A percentile compares a stretch with the other conserved stretches of the same genome.
phyloP scores from a whole-genome alignment of 1,140 invertebrate genomes.

The Drosophila parabipectinata region DNA sequence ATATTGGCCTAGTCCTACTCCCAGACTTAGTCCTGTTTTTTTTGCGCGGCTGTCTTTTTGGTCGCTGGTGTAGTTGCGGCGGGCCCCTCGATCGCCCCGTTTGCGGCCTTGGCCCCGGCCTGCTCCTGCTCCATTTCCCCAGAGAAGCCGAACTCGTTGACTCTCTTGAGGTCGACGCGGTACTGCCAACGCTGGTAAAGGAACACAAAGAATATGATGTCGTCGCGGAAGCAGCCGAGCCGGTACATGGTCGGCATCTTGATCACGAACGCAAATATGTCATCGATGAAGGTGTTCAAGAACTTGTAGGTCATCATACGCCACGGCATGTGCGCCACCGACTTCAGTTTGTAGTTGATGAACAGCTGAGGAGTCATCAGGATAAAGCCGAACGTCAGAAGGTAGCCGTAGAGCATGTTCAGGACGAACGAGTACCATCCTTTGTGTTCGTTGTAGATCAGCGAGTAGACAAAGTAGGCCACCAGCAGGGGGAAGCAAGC shows the following conservation, averaged over 20 bases:
- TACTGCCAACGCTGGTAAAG: constrained; percentile 99
- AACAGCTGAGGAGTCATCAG: constrained; percentile 99
- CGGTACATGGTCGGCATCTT: constrained; percentile 99
- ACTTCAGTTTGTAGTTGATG: constrained; percentile 99
- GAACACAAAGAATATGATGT: constrained; percentile 99
- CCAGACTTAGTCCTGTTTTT: constrained; percentile 69
- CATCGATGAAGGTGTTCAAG: constrained; percentile 99
- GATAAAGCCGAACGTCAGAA: constrained; percentile 99
- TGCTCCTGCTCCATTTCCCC: constrained; percentile 87
- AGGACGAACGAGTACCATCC: constrained; percentile 98
- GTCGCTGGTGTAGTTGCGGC: constrained; percentile 11
- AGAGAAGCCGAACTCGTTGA: constrained; percentile 98
- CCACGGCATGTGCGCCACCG: constrained; percentile 99
- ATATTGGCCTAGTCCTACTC: constrained; percentile 19
- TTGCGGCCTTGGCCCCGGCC: constrained; percentile 28
- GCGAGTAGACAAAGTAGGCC: constrained; percentile 97
- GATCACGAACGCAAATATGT: constrained; percentile 99
- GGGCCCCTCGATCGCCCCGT: constrained; percentile 53
- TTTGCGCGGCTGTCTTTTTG: constrained; percentile 75
- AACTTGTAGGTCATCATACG: constrained; percentile 99
- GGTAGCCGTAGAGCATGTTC: constrained; percentile 98
- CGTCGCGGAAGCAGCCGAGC: constrained; percentile 98
- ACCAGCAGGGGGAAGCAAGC: constrained; percentile 95
- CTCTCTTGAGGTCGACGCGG: constrained; percentile 95
- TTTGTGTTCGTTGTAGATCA: constrained; percentile 99